A percentile compares a stretch with the other conserved stretches of the same genome.
phyloP scores from a whole-genome alignment of 2,888 invertebrate species.

The Balanococcus diminutus region DNA sequence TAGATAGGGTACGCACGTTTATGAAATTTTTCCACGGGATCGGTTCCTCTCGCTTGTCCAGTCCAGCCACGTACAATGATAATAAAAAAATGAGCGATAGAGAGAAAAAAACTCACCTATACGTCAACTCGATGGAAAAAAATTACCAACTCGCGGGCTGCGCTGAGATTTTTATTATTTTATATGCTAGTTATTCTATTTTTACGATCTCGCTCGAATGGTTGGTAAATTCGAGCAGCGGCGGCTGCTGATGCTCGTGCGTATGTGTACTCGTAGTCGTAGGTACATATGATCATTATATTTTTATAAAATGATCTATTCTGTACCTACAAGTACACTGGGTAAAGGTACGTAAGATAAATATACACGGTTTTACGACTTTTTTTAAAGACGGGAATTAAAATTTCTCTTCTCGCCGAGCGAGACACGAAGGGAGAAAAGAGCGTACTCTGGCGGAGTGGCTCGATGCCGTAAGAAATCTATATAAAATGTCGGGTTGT shows the following conservation, averaged over 20 bases:
- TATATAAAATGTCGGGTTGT: background rate
- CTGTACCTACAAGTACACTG: background rate
- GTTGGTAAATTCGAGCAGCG: background rate
- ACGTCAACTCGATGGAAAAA: background rate
- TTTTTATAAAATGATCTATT: background rate
- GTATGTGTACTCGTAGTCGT: background rate
- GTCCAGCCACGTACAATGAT: too few relatives aligned
- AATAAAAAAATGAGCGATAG: background rate
- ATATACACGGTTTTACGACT: background rate
- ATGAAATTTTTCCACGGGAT: background rate
- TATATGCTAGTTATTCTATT: background rate
- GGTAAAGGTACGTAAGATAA: background rate
- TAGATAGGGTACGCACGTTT: background rate
- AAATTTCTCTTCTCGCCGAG: background rate
- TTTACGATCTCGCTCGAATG: background rate
- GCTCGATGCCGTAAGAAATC: background rate
- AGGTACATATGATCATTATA: background rate
- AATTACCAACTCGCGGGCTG: background rate
- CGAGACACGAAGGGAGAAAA: background rate
- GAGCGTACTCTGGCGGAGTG: background rate
- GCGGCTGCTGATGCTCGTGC: background rate
- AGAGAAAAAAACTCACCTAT: background rate
- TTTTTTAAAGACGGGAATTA: background rate
- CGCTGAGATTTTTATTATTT: background rate
- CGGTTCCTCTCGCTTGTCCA: background rate